Evolutionary conservation across 2,113 vertebrate genomes (phyloP), one percentile per base, ranked within the genome.

Genomic region (Phoxinus phoxinus): DNA sequence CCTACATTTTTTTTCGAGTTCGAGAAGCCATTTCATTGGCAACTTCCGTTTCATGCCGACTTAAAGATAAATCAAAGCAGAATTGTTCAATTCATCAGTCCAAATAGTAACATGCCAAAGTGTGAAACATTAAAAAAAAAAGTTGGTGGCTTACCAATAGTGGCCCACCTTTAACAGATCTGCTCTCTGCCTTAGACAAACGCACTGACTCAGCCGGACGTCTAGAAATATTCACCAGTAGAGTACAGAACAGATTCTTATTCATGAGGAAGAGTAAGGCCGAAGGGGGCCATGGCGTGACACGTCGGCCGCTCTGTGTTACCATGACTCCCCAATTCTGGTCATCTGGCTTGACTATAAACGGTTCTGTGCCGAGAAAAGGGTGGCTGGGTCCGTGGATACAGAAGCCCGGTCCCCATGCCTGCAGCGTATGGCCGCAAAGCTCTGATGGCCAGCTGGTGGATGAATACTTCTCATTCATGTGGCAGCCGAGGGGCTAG

Each of bases 401-500:
- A 56, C 76, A 63, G 71, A 75, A 10, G 67, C 53, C 77, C 27
- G 78, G 41, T 81, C 53, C 27, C 65, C 87, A 77, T 72, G 77
- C 85, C 83, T 65, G 41, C 65, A 85, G 78, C 78, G 88, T 75
- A 82, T 79, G 88, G 83, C 74, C 12, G n/a, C 84, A 37, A 35
- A 73, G 53, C 84, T 86, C 77, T 46, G 63, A 69, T 80, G 76
- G 77, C 86, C 65, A 87, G 90, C 91, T 92, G 91, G 87, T 87
- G 74, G 78, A 89, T 94, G 89, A 93, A 92, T 92, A 88, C 89
- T 92, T 86, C 87, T 92, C 91, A 91, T 93, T 93, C 91, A 94
- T 88, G 84, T 87, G 87, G 88, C 80, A 87, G 89, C 82, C 61
- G 48, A 41, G 46, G 87, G 86, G 88, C 92, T 90, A 58, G 85